phyloP scores from a whole-genome alignment of 2,113 vertebrate species.

The Tragelaphus strepsiceros region DNA sequence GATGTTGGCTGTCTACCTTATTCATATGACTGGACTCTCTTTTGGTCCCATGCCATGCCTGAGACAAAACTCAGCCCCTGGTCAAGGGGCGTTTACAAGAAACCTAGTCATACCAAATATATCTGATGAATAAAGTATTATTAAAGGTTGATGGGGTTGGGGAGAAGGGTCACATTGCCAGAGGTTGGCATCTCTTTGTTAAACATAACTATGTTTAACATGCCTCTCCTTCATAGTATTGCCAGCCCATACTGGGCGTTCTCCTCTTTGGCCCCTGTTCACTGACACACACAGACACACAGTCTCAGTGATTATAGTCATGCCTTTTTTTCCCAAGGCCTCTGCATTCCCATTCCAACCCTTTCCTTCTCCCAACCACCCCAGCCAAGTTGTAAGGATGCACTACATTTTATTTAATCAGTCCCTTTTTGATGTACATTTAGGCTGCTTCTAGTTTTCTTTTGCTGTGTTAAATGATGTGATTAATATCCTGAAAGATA shows the following conservation, averaged over 20 bases:
- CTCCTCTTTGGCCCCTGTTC: background rate
- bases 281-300: too few relatives aligned
- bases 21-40: background rate
- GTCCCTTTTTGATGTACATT: background rate
- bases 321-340: background rate
- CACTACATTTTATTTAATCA: background rate
- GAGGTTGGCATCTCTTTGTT: background rate
- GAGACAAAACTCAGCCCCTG: background rate
- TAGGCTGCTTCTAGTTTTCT: background rate
- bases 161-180: background rate
- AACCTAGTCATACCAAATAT: background rate
- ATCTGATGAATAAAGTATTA: background rate
- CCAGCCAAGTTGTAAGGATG: background rate
- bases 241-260: background rate
- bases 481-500: background rate
- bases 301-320: too few relatives aligned
- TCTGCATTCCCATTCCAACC: background rate
- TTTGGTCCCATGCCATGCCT: background rate
- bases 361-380: background rate
- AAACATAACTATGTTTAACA: background rate
- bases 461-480: background rate
- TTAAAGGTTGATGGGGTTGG: background rate
- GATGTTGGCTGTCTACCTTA: background rate
- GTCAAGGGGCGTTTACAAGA: conserved; percentile 1
- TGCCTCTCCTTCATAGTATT: background rate